Conservation (phyloP, 2,888 invertebrate genomes). For the Ectobius pallidus region DNA sequence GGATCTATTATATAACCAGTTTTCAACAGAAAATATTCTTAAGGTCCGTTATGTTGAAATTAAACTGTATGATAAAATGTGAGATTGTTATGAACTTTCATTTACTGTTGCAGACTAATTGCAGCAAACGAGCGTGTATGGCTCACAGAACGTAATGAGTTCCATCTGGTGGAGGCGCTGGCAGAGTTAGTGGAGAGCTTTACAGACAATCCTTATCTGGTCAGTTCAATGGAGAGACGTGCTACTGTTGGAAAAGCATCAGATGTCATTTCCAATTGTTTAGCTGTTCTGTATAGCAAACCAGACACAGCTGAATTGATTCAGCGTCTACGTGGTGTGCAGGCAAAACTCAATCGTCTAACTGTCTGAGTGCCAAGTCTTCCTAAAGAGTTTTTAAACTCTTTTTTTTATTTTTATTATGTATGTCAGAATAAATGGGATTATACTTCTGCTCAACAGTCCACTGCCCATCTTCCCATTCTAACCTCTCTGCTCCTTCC, state of each 20-base stretch:
- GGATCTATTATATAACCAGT: too few relatives aligned
- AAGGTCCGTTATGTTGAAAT: too few relatives aligned
- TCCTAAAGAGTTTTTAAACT: too few relatives aligned
- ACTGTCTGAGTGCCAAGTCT: too few relatives aligned
- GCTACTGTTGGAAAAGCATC: constrained; percentile 72
- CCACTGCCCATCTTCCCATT: too few relatives aligned
- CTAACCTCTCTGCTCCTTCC: too few relatives aligned
- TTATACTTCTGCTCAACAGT: too few relatives aligned
- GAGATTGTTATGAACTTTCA: too few relatives aligned
- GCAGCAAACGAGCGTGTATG: constrained; percentile 85
- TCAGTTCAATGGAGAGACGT: constrained; percentile 58
- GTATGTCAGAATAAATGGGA: too few relatives aligned
- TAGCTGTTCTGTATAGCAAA: constrained; percentile 78
- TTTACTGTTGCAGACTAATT: constrained; percentile 66
- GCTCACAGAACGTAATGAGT: constrained; percentile 83
- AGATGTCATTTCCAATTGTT: constrained; percentile 75
- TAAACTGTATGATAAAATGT: too few relatives aligned
- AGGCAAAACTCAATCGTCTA: constrained; percentile 58
- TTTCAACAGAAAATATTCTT: too few relatives aligned
- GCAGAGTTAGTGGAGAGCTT: constrained; percentile 74
- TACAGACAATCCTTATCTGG: constrained; percentile 64
- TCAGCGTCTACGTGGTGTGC: constrained; percentile 62
- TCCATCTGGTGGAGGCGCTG: constrained; percentile 81
- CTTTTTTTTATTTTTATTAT: too few relatives aligned
- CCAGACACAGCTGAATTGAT: constrained; percentile 69